Percentiles rank a stretch among this genome's conserved stretches.
phyloP scores from a whole-genome alignment of 1,140 invertebrate species.

The Anastrepha ludens region DNA sequence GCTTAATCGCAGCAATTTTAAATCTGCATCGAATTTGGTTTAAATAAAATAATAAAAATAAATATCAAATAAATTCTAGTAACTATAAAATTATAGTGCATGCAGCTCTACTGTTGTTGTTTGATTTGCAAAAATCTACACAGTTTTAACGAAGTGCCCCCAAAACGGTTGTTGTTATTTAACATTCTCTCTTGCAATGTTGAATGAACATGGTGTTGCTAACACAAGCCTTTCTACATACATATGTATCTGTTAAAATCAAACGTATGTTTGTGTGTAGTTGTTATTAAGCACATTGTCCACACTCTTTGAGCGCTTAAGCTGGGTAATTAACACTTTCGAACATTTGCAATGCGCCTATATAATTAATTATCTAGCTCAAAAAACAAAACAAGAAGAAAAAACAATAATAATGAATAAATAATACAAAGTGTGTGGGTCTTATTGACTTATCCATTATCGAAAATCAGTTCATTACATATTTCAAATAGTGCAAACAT shows the following conservation, averaged over 20 bases:
- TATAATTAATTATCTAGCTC: slow-evolving; percentile 11
- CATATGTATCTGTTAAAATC: not conserved
- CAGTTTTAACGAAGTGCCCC: too few relatives aligned
- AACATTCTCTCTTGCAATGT: too few relatives aligned
- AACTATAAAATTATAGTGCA: too few relatives aligned
- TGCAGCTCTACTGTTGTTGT: too few relatives aligned
- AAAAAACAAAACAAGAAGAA: not conserved
- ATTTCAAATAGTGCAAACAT: not conserved
- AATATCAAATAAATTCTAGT: too few relatives aligned
- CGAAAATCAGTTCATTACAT: not conserved
- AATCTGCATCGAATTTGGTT: too few relatives aligned
- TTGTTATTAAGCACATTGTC: slow-evolving; percentile 6
- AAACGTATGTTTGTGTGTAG: not conserved
- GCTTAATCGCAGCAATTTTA: too few relatives aligned
- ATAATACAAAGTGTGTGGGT: not conserved
- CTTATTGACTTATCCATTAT: not conserved
- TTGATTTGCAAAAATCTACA: too few relatives aligned
- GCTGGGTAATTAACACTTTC: not conserved
- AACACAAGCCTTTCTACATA: too few relatives aligned
- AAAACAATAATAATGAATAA: not conserved
- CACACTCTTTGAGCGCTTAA: not conserved
- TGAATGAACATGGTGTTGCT: too few relatives aligned
- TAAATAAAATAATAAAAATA: too few relatives aligned
- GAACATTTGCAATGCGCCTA: not conserved
- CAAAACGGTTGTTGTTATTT: too few relatives aligned